phyloP scores from a whole-genome alignment of 2,797 vertebrate species.

The Simalia tracyae region DNA sequence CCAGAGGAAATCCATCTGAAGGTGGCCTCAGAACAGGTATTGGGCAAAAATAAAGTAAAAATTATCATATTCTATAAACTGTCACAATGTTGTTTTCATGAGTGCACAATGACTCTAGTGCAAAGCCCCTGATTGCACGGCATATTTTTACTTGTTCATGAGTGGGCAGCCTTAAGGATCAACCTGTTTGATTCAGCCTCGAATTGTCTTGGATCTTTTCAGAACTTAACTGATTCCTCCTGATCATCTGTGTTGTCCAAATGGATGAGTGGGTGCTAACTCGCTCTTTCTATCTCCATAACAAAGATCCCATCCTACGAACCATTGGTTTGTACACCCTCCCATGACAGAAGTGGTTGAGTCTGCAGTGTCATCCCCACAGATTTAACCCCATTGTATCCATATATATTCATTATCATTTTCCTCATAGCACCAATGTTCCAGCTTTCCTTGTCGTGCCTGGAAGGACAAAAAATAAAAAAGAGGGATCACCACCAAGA shows the following conservation, averaged over 20 bases:
- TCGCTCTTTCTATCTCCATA: neutral
- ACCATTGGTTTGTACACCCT: neutral
- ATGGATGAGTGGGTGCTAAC: neutral
- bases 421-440: neutral
- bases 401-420: neutral
- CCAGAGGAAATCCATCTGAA: neutral
- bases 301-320: neutral
- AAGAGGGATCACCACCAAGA: neutral
- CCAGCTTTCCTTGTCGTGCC: neutral
- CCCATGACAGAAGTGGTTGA: neutral
- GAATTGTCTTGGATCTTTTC: neutral
- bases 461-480: no score
- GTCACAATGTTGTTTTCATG: neutral
- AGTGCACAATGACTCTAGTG: neutral
- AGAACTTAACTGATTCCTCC: neutral
- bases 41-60: neutral
- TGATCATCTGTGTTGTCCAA: neutral
- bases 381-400: neutral
- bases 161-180: neutral
- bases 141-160: neutral
- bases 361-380: neutral
- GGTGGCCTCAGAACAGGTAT: neutral
- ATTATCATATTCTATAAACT: neutral
- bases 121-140: neutral
- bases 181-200: neutral